Conservation (phyloP, 2,113 vertebrate species). For the Origma solitaria region DNA sequence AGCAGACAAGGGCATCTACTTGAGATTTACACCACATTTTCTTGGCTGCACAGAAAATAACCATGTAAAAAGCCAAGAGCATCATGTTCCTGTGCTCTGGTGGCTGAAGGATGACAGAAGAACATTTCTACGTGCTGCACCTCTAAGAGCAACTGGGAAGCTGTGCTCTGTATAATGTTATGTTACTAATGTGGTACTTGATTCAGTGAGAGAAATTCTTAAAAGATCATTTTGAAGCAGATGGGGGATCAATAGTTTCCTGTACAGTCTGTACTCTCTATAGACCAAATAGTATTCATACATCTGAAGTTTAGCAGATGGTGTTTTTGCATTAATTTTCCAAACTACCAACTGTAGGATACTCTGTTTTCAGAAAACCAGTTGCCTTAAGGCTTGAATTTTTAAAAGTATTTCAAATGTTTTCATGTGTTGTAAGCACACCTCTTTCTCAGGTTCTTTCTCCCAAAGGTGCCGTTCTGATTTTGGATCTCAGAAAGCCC, state of each 20-base stretch:
- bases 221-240: slow-evolving; percentile 51
- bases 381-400: slow-evolving; percentile 66
- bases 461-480: not conserved
- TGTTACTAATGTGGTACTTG: slow-evolving; percentile 40
- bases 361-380: slow-evolving; percentile 73
- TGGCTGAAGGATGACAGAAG: not conserved
- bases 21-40: not conserved
- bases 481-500: not conserved
- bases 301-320: slow-evolving; percentile 75
- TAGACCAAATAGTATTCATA: slow-evolving; percentile 60
- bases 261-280: slow-evolving; percentile 55
- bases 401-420: slow-evolving; percentile 54
- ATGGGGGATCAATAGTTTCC: slow-evolving; percentile 58
- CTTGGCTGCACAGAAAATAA: not conserved
- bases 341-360: slow-evolving; percentile 72
- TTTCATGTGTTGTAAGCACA: slow-evolving; percentile 44
- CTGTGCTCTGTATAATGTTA: not conserved
- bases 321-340: slow-evolving; percentile 77
- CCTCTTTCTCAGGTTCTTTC: slow-evolving; percentile 47
- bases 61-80: not conserved
- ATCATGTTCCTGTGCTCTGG: not conserved
- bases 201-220: slow-evolving; percentile 43
- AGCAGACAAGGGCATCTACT: not conserved
- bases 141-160: not conserved
- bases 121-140: not conserved